A percentile compares a stretch with the other conserved stretches of the same genome.
Evolutionary conservation across 2,888 invertebrate species (phyloP).

Genomic region (Diaphora mendica): DNA sequence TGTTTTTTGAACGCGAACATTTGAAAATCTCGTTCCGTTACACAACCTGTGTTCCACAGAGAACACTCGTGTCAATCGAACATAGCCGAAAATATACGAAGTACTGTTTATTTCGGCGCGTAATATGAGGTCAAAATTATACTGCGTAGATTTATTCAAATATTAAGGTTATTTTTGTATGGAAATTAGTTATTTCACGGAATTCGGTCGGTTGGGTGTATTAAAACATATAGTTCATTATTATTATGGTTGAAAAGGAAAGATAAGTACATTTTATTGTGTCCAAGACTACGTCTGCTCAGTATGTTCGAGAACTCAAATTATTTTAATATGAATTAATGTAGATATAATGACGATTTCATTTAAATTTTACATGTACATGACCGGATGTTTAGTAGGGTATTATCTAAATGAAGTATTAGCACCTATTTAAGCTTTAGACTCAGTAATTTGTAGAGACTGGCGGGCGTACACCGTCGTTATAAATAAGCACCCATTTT

Average conservation of each 20-base stretch:
- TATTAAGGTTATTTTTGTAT: neutral
- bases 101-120: neutral
- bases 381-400: neutral
- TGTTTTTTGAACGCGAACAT: slow-evolving; percentile 45
- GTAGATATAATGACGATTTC: neutral
- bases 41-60: slow-evolving; percentile 41
- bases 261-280: neutral
- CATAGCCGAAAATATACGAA: slow-evolving; percentile 26
- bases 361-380: neutral
- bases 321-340: slow-evolving; percentile 1
- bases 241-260: neutral
- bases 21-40: slow-evolving; percentile 47
- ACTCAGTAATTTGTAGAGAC: neutral
- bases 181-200: neutral
- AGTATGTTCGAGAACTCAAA: neutral
- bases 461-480: neutral
- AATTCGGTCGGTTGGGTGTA: neutral
- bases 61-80: slow-evolving; percentile 34
- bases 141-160: slow-evolving; percentile 12
- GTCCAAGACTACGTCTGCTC: neutral
- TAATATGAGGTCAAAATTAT: neutral
- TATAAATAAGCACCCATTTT: neutral
- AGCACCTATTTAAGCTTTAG: slow-evolving; percentile 1
- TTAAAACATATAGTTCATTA: neutral
- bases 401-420: neutral